Evolutionary conservation across 2,797 vertebrate species (phyloP).

Genomic region (Neoniphon sammara): DNA sequence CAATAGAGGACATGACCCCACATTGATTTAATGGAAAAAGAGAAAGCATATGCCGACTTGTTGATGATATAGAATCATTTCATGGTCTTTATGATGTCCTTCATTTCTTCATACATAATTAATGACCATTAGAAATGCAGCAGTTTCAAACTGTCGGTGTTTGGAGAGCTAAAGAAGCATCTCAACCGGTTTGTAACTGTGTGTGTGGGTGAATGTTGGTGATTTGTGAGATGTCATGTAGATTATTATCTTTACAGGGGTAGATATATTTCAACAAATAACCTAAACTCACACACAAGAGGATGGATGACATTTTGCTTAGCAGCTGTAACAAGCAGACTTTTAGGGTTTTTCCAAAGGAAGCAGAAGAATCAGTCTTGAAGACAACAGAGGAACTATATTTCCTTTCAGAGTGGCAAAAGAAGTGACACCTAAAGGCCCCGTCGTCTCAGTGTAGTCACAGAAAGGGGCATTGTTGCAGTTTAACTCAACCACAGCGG

Average conservation of each 20-base stretch:
- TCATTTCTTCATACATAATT: too few species aligned
- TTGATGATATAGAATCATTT: too few species aligned
- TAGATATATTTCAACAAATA: conserved; percentile 44
- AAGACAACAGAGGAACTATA: conserved; percentile 52
- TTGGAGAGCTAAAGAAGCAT: neutral
- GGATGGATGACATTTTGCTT: conserved; percentile 44
- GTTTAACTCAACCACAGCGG: conserved; percentile 18
- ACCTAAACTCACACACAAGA: conserved; percentile 28
- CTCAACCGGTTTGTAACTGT: neutral
- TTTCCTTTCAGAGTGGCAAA: conserved; percentile 54
- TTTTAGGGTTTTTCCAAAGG: conserved; percentile 47
- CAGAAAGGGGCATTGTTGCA: neutral
- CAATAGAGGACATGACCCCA: too few species aligned
- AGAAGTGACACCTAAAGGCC: conserved; percentile 37
- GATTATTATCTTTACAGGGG: conserved; percentile 28
- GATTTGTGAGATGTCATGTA: conserved; percentile 14
- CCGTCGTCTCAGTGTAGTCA: conserved; percentile 17
- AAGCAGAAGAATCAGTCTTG: conserved; percentile 50
- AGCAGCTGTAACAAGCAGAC: conserved; percentile 59
- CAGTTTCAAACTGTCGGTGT: neutral
- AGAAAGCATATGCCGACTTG: too few species aligned
- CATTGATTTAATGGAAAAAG: too few species aligned
- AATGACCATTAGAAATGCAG: too few species aligned
- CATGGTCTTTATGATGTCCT: too few species aligned
- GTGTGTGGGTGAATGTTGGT: conserved; percentile 10